Evolutionary conservation across 1,140 invertebrate genomes (phyloP), one percentile per base, ranked within the genome.

Genomic region (Aphis craccivora): DNA sequence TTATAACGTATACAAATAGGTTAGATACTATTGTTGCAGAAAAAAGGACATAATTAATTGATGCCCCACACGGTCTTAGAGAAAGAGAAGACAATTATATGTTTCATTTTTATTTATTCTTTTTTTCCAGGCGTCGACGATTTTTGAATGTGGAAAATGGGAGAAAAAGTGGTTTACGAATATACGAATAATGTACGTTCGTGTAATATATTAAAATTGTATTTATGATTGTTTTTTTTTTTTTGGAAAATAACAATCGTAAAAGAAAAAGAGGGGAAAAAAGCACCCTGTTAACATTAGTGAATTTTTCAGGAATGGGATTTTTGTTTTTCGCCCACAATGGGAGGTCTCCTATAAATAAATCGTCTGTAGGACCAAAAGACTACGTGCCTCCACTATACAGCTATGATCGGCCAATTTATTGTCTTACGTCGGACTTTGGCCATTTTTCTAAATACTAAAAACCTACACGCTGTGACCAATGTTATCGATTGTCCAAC

Each of bases 311-410:
- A 22, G 76, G 22, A 92, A 76, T 53, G 91, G 43, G 91, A 81
- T 92, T 92, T 92, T 92, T 92, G 76, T 92, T 92, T 92, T 92
- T 83, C 45, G 23, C 45, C 45, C 76, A 92, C 91, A 83, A 92
- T 51, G 9, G 67, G 67, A 91, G 91, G 76, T 92, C 40, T 53
- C 20, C 20, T 51, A 45, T 20, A 37, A 92, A 92, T 92, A 83
- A 92, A 92, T 92, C 76, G 91, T 53, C n/a, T 83, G 51, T 51
- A 30, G n/a, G 67, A n/a, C 60, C 43, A 35, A 76, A 51, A 91
- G 60, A 23, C 30, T 48, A 55, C 37, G 83, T n/a, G 48, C 86
- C 23, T 51, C 48, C 48, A 45, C n/a, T 30, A 40, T 83, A 35
- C 43, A 25, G 18, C 83, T 23, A 25, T 40, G 83, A 86, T 86